Evolutionary conservation across 1,140 invertebrate species (phyloP).

Genomic region (Aphelenchoides avenae): DNA sequence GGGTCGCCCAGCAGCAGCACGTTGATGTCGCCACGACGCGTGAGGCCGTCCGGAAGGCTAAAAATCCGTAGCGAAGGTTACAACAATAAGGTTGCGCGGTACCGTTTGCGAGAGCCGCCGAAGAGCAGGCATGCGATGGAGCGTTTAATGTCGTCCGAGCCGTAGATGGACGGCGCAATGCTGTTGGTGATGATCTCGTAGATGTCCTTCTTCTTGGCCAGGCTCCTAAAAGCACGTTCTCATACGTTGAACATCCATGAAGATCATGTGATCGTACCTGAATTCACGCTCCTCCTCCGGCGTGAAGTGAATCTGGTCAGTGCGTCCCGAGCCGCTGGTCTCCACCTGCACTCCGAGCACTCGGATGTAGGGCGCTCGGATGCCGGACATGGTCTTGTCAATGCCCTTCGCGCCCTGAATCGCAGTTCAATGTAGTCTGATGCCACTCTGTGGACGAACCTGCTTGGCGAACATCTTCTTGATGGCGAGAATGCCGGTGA

Average conservation of each 20-base stretch:
- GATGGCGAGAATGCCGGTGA: constrained; percentile 93
- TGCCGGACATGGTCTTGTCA: constrained; percentile 83
- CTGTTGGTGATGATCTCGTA: constrained; percentile 84
- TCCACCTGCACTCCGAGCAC: constrained; percentile 86
- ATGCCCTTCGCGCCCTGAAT: constrained; percentile 63
- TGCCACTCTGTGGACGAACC: too few species aligned
- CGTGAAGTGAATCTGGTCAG: constrained; percentile 65
- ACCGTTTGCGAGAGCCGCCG: constrained; percentile 72
- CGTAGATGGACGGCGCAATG: constrained; percentile 95
- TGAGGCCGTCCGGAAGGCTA: constrained; percentile 86
- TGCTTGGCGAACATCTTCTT: constrained; percentile 63
- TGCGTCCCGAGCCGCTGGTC: constrained; percentile 72
- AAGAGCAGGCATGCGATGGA: constrained; percentile 91
- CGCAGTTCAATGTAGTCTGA: background rate
- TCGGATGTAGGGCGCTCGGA: constrained; percentile 84
- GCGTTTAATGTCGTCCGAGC: constrained; percentile 90
- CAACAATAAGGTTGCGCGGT: too few species aligned
- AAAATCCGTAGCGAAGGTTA: too few species aligned
- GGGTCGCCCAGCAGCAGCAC: constrained; percentile 91
- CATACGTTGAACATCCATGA: constrained; percentile 15
- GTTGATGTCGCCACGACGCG: constrained; percentile 92
- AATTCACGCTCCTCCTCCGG: constrained; percentile 88
- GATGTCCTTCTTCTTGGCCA: constrained; percentile 78
- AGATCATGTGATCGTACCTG: constrained; percentile 61
- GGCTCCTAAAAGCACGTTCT: constrained; percentile 59